Base-by-base conservation (phyloP, 2,888 invertebrate species). In the Calliphora vomitoria region DNA sequence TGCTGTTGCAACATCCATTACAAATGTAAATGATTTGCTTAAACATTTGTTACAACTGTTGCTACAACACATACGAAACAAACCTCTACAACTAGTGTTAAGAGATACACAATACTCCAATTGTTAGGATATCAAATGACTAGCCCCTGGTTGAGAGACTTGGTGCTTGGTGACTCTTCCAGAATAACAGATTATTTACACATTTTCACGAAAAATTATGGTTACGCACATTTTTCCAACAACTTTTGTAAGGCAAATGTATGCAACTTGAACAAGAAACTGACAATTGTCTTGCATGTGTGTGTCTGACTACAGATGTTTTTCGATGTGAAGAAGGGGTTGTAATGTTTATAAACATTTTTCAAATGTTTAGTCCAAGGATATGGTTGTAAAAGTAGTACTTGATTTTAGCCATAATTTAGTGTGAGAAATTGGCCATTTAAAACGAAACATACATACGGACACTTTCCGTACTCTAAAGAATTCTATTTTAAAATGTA, bases 351-450 rank as follows among this genome's bases (percentile, higher is more conserved):
- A 55, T 47, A 41, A 18, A 55, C 18, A 76, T 76, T 82, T 82
- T 79, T 60, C 58, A 66, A 68, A 79, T 74, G 55, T 60, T 72
- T 11, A 41, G 4, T 47, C n/a, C 47, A 20, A n/a, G 15, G 15
- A 53, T 69, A 38, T 69, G 58, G 25, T 58, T 62, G 31, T 38
- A 68, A n/a, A 68, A 58, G 38, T 62, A 44, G 41, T 47, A 41
- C 41, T 41, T 47, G 68, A 50, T 20, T 69, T 68, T 10, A 35
- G 64, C 44, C 60, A 81, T 90, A 91, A 92, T 92, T 92, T 91
- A 92, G 91, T 90, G 92, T 92, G 92, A 92, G 92, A 92, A 92
- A 92, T 92, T 91, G 92, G 89, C 92, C 92, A 92, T 92, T 92
- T 92, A 91, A 91, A 90, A 20, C 31, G 76, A 58, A 71, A 87